Conservation (phyloP, 2,888 invertebrate genomes). For the Agonopterix subpropinquella region DNA sequence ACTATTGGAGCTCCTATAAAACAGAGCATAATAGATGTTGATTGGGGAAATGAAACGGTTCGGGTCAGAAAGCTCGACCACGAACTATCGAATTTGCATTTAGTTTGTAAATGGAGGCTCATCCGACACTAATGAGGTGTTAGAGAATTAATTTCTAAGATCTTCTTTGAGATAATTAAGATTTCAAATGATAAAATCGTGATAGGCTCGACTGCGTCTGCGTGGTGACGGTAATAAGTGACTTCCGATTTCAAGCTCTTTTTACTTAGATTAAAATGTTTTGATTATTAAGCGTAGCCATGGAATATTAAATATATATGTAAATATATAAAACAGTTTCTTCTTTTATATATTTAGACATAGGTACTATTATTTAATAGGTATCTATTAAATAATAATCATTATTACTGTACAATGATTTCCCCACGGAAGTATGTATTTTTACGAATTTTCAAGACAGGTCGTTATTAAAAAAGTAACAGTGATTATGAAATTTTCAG, state of each 20-base stretch:
- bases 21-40: slow-evolving; percentile 49
- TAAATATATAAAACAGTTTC: neutral
- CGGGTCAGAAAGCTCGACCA: slow-evolving; percentile 54
- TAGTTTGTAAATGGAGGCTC: slow-evolving; percentile 52
- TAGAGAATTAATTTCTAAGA: slow-evolving; percentile 63
- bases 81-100: slow-evolving; percentile 62
- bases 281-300: slow-evolving; percentile 21
- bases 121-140: slow-evolving; percentile 67
- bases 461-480: too few species aligned
- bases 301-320: neutral
- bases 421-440: too few species aligned
- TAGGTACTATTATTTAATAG: neutral
- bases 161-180: slow-evolving; percentile 49
- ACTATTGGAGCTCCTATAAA: slow-evolving; percentile 37
- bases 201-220: slow-evolving; percentile 28
- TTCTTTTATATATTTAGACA: too few species aligned
- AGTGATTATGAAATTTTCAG: too few species aligned
- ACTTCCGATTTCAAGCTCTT: slow-evolving; percentile 47
- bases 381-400: too few species aligned
- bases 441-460: too few species aligned
- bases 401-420: too few species aligned
- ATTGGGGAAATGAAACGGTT: slow-evolving; percentile 44
- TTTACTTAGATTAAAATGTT: slow-evolving; percentile 23
- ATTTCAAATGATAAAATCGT: slow-evolving; percentile 44
- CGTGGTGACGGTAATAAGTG: slow-evolving; percentile 45